phyloP scores from a whole-genome alignment of 1,140 invertebrate species.

The Agrypnia vestita region DNA sequence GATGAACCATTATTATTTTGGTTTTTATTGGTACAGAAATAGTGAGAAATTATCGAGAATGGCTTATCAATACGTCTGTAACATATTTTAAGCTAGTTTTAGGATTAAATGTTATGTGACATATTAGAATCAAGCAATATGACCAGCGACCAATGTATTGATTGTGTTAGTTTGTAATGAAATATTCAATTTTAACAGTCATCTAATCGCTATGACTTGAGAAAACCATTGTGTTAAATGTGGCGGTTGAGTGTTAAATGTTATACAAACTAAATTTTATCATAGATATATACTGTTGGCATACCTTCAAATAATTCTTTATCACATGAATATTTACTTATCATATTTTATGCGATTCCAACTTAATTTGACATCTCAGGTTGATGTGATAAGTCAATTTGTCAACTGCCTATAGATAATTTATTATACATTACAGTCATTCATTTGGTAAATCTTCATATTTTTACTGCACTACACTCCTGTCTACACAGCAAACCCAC shows the following conservation, averaged over 20 bases:
- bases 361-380: no score
- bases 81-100: neutral
- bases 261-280: no score
- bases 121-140: conserved; percentile 32
- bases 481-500: no score
- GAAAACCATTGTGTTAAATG: no score
- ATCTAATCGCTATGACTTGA: no score
- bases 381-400: no score
- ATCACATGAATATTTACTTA: neutral
- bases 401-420: no score
- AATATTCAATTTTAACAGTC: neutral
- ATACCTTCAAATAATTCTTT: neutral
- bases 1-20: neutral
- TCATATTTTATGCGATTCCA: no score
- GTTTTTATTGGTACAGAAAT: conserved; percentile 6
- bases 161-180: neutral
- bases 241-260: no score
- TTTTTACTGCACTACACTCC: no score
- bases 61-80: conserved; percentile 9
- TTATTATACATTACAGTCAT: no score
- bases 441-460: no score
- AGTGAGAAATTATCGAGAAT: conserved; percentile 8
- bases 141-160: conserved; percentile 29
- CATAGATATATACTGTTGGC: neutral
- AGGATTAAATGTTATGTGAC: conserved; percentile 1